Conservation (phyloP, 2,888 invertebrate species). For the Strigamia crassipes region DNA sequence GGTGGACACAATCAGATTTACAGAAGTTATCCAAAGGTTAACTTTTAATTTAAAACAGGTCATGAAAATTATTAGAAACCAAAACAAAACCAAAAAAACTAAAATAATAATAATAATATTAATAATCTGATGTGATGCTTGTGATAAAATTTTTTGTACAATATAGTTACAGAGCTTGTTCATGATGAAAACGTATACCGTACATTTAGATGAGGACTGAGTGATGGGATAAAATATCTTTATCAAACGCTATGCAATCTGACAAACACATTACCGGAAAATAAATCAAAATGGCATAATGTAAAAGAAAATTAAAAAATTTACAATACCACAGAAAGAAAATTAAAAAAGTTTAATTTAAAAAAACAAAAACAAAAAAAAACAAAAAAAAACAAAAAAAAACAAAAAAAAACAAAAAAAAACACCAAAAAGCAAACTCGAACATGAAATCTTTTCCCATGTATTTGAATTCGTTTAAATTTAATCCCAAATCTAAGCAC, state of each 20-base stretch:
- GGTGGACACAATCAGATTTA: conserved; percentile 32
- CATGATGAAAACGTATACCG: conserved; percentile 19
- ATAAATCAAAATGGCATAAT: neutral
- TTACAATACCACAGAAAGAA: no score
- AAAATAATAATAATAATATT: no score
- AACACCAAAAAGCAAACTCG: neutral
- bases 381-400: neutral
- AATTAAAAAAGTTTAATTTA: no score
- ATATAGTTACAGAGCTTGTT: neutral
- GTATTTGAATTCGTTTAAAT: neutral
- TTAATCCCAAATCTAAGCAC: neutral
- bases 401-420: neutral
- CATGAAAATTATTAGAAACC: neutral
- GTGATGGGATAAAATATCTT: conserved; percentile 15
- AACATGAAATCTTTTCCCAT: neutral
- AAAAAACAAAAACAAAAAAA: neutral
- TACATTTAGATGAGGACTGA: neutral
- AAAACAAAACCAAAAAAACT: neutral
- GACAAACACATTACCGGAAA: neutral
- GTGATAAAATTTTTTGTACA: conserved; percentile 16
- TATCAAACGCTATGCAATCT: neutral
- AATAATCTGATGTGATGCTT: neutral
- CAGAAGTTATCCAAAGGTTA: conserved; percentile 1
- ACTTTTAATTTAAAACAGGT: neutral
- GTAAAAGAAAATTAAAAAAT: neutral